phyloP scores from a whole-genome alignment of 2,113 vertebrate species.

The Ciconia stormi region DNA sequence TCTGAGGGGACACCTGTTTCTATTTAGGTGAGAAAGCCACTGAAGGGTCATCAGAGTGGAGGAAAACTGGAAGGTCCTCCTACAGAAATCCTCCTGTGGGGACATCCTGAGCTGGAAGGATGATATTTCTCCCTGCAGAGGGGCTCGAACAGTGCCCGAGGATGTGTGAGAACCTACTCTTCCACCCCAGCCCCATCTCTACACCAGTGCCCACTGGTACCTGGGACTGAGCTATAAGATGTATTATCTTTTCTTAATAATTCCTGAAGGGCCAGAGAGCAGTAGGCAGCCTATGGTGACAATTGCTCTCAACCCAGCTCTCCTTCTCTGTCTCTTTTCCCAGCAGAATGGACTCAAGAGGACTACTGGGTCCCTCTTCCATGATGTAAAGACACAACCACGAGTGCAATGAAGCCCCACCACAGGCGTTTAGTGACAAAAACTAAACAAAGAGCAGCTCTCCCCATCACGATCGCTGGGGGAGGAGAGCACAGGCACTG shows the following conservation, averaged over 20 bases:
- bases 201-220: neutral
- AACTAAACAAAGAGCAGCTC: neutral
- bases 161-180: neutral
- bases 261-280: neutral
- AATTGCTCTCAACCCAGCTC: neutral
- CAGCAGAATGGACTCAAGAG: neutral
- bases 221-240: neutral
- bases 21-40: neutral
- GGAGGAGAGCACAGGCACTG: neutral
- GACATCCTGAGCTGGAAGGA: neutral
- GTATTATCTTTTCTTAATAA: neutral
- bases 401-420: fast-evolving
- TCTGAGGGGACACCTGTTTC: neutral
- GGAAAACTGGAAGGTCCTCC: neutral
- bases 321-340: neutral
- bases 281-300: neutral
- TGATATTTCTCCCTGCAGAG: neutral
- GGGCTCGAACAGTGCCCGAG: fast-evolving
- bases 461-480: fast-evolving
- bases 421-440: neutral
- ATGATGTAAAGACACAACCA: neutral
- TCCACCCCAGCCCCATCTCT: neutral
- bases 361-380: neutral
- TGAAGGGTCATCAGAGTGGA: neutral
- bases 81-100: neutral